A percentile compares a stretch with the other conserved stretches of the same genome.
Conservation (phyloP, 2,888 invertebrate genomes). For the Scaeva pyrastri region DNA sequence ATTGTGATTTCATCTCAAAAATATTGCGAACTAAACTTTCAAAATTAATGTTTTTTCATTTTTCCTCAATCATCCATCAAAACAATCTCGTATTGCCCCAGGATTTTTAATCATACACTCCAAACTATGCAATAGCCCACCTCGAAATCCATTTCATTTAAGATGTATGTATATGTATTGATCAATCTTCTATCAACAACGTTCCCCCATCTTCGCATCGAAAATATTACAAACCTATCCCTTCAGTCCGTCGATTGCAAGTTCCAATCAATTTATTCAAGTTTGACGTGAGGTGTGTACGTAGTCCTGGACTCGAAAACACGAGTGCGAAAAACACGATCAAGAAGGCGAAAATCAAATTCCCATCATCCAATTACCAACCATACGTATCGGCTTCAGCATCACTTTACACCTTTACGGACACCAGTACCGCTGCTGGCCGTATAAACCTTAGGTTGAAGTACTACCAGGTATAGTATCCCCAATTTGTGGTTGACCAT, state of each 20-base stretch:
- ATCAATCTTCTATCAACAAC: slow-evolving; percentile 1
- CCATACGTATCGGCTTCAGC: not conserved
- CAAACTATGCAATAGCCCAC: not conserved
- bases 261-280: not conserved
- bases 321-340: not conserved
- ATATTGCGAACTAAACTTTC: too few relatives aligned
- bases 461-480: not conserved
- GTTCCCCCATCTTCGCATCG: not conserved
- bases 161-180: not conserved
- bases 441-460: not conserved
- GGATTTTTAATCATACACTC: not conserved
- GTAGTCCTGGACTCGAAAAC: not conserved
- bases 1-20: too few relatives aligned
- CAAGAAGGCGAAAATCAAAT: slow-evolving; percentile 21
- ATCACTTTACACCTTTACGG: not conserved
- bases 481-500: slow-evolving; percentile 35
- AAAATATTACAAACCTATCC: not conserved
- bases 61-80: too few relatives aligned
- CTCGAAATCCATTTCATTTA: too few relatives aligned
- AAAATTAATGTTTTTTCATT: too few relatives aligned
- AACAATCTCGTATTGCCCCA: too few relatives aligned
- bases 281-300: too few relatives aligned
- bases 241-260: not conserved
- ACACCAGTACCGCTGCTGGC: not conserved
- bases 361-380: slow-evolving; percentile 4